Evolutionary conservation across 2,113 vertebrate genomes (phyloP).

Genomic region (Heptranchias perlo): DNA sequence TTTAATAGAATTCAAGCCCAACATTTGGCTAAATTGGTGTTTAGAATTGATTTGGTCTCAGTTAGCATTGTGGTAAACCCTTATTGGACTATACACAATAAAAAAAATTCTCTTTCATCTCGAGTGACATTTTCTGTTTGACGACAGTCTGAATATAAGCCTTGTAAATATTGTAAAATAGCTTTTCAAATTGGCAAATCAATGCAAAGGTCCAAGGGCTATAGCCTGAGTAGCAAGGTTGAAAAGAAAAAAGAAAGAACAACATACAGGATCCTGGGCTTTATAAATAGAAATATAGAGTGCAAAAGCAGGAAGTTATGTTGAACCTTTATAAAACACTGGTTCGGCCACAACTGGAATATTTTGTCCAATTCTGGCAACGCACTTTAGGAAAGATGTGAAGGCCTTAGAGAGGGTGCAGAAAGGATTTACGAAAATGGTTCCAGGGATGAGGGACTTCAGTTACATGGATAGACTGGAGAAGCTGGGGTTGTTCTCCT

Average conservation of each 20-base stretch:
- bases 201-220: neutral
- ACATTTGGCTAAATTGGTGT: neutral
- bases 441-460: too few species aligned
- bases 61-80: neutral
- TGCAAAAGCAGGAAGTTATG: too few species aligned
- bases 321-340: too few species aligned
- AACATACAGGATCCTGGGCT: too few species aligned
- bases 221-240: neutral
- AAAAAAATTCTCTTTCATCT: neutral
- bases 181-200: neutral
- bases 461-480: too few species aligned
- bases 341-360: too few species aligned
- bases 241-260: neutral
- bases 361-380: too few species aligned
- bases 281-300: too few species aligned
- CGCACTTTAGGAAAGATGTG: too few species aligned
- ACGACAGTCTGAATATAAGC: neutral
- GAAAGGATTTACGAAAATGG: too few species aligned
- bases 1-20: neutral
- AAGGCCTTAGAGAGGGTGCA: too few species aligned
- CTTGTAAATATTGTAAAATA: neutral
- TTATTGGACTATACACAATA: neutral
- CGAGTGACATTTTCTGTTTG: neutral
- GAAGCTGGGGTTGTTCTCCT: too few species aligned
- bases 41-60: neutral